Conservation (phyloP, 2,113 vertebrate genomes). For the Calyptommatus sinebrachiatus region DNA sequence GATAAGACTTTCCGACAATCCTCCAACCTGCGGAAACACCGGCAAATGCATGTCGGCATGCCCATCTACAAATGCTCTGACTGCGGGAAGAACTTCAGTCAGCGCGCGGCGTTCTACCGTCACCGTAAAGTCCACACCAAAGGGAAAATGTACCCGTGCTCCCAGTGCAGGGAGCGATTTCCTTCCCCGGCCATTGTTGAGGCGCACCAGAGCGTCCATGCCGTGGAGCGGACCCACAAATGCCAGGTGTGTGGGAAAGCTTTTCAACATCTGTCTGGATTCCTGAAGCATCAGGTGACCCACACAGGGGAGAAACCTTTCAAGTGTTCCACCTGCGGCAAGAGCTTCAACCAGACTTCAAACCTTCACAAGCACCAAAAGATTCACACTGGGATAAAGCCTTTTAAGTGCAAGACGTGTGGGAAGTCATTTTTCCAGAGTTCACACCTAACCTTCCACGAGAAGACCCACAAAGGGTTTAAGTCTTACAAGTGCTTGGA, state of each 20-base stretch:
- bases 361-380: slow-evolving; percentile 9
- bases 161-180: not conserved
- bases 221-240: not conserved
- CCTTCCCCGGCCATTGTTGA: not conserved
- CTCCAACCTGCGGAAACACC: not conserved
- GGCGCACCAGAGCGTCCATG: not conserved
- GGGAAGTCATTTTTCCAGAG: slow-evolving; percentile 4
- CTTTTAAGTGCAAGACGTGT: not conserved
- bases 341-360: slow-evolving; percentile 4
- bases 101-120: not conserved
- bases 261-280: not conserved
- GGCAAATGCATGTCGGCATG: not conserved
- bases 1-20: not conserved
- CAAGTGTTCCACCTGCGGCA: not conserved
- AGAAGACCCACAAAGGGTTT: slow-evolving; percentile 13
- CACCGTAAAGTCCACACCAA: not conserved
- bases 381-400: slow-evolving; percentile 9
- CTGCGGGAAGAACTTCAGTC: slow-evolving; percentile 4
- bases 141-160: not conserved
- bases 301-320: slow-evolving; percentile 16
- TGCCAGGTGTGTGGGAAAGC: not conserved
- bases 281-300: not conserved
- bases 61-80: not conserved
- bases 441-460: not conserved
- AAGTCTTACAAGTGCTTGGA: not conserved